Evolutionary conservation across 2,888 invertebrate genomes (phyloP), one percentile per base, ranked within the genome.

Genomic region (Nemotelus pantherinus): DNA sequence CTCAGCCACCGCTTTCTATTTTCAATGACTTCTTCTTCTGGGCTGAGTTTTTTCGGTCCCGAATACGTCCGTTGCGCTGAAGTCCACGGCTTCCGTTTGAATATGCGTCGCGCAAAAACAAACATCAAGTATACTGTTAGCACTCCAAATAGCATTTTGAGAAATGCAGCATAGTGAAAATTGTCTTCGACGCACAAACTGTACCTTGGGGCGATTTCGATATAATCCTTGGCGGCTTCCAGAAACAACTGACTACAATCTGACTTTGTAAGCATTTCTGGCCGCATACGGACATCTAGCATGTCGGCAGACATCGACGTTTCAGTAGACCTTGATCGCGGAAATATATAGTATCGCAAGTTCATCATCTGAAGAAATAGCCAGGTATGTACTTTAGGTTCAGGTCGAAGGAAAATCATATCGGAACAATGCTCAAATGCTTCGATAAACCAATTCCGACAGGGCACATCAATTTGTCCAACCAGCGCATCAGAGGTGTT

Each of bases 181-280:
- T 65, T 76, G 5, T 79, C 77, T 39, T 79, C 77, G 0, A 71
- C 39, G 10, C 77, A 79, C 6, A 41, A 10, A 5, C 10, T 48
- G 39, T 77, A 77, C 44, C 63, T 77, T 48, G 79, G 79, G 6
- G 77, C 44, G 3, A 75, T 39, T 25, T 79, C n/a, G 44, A 79
- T 70, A 39, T 79, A 79, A 41, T 79, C 79, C 45, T 76, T 76
- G 2, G 79, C 76, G 5, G 70, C 47, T 71, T 77, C 76, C 7
- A 72, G 41, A 57, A 79, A 79, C 3, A 79, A 48, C 2, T 71
- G 75, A 25, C 76, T 71, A n/a, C 79, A 79, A 9, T 79, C 79
- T 2, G 48, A 25, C 53, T 41, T 64, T 3, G 77, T 65, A 45
- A 79, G 48, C 60, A 60, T 57, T 6, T 63, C 25, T 3, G 79